A percentile compares a stretch with the other conserved stretches of the same genome.
phyloP scores from a whole-genome alignment of 2,797 vertebrate genomes.

The Peromyscus attwateri region DNA sequence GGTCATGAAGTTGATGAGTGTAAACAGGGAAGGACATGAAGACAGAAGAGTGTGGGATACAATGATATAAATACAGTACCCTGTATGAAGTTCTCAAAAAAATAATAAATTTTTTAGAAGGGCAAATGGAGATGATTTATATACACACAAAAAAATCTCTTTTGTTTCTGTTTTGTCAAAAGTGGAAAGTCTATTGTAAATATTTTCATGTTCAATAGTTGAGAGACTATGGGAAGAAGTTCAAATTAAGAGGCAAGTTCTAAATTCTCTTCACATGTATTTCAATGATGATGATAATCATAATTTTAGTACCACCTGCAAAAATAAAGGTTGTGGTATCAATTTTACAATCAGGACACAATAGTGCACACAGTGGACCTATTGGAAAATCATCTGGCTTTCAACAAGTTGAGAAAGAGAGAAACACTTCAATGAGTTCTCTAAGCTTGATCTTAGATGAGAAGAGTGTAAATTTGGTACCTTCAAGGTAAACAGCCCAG shows the following conservation, averaged over 20 bases:
- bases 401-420: background rate
- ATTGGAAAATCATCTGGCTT: background rate
- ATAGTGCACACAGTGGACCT: background rate
- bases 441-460: background rate
- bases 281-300: background rate
- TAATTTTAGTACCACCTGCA: background rate
- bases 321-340: background rate
- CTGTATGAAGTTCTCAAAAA: background rate
- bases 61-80: background rate
- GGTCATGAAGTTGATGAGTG: background rate
- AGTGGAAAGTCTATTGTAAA: background rate
- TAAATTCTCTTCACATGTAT: constrained; percentile 1
- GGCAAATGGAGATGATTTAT: background rate
- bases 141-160: background rate
- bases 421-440: background rate
- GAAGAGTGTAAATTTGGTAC: background rate
- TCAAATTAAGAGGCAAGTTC: constrained; percentile 53
- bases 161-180: constrained; percentile 35
- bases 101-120: background rate
- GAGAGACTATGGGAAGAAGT: background rate
- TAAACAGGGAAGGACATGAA: background rate
- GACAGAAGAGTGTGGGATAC: background rate
- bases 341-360: background rate
- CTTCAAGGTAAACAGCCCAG: background rate
- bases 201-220: background rate